Conservation (phyloP, 2,797 vertebrate species). For the Scyliorhinus canicula region DNA sequence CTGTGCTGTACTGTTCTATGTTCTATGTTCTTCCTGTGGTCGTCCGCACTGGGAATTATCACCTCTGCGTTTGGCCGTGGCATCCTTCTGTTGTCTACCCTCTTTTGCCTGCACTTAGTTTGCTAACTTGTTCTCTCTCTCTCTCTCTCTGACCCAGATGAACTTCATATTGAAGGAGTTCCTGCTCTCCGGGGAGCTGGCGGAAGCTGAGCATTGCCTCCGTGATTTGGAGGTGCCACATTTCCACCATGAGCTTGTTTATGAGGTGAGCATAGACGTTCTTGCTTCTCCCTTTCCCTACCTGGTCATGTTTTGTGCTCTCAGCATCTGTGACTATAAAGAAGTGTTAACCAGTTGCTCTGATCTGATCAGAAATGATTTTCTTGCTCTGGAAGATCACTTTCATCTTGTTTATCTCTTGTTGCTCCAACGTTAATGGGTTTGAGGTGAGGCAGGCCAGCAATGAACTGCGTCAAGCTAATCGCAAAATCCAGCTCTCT, state of each 20-base stretch:
- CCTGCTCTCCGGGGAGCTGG: conserved; percentile 68
- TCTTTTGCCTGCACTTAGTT: not conserved
- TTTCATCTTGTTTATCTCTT: not conserved
- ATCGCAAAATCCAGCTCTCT: not conserved
- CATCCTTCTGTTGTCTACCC: not conserved
- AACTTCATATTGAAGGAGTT: conserved; percentile 79
- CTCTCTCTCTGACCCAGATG: conserved; percentile 61
- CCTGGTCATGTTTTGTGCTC: not conserved
- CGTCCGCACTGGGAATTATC: not conserved
- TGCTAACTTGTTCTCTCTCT: not conserved
- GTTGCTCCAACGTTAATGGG: not conserved
- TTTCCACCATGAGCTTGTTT: conserved; percentile 81
- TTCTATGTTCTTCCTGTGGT: not conserved
- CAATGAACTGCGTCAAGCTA: not conserved
- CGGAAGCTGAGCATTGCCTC: conserved; percentile 71
- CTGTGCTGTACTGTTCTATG: no score
- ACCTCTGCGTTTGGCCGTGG: not conserved
- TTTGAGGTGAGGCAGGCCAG: no score
- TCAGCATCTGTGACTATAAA: not conserved
- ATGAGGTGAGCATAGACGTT: conserved; percentile 60
- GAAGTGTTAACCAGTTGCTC: not conserved
- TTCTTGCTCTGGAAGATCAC: not conserved
- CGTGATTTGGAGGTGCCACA: conserved; percentile 78
- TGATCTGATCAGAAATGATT: not conserved
- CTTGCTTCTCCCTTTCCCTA: not conserved